A percentile compares a stretch with the other conserved stretches of the same genome.
Evolutionary conservation across 2,888 invertebrate species (phyloP).

Genomic region (Globia sparganii): DNA sequence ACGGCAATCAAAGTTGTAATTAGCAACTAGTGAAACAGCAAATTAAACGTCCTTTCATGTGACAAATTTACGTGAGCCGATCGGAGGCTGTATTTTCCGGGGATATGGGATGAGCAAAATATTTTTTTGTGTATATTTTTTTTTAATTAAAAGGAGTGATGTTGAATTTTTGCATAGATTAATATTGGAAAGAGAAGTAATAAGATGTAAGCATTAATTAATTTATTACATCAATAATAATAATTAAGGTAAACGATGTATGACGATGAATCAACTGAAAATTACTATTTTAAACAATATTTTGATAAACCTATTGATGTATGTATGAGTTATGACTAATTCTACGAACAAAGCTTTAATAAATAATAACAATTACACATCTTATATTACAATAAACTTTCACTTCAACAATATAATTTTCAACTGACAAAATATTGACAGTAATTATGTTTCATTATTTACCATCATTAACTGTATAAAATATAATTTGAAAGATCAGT

Average conservation of each 20-base stretch:
- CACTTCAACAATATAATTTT: neutral
- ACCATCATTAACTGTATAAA: neutral
- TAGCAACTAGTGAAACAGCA: conserved; percentile 88
- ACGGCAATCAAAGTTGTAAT: conserved; percentile 88
- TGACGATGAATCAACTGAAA: neutral
- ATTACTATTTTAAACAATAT: neutral
- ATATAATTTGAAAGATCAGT: neutral
- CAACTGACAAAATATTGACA: neutral
- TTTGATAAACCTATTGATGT: neutral
- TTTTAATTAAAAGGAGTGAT: neutral
- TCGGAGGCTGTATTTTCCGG: conserved; percentile 42
- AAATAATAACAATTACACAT: neutral
- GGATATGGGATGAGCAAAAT: conserved; percentile 27
- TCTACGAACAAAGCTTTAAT: neutral
- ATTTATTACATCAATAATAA: neutral
- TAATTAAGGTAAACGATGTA: neutral
- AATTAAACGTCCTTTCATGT: conserved; percentile 87
- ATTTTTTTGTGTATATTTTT: conserved; percentile 3
- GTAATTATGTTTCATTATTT: neutral
- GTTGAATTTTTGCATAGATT: neutral
- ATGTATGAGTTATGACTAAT: neutral
- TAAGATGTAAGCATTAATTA: neutral
- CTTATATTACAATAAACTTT: neutral
- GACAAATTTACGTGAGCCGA: conserved; percentile 78
- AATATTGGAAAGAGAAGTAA: neutral